Evolutionary conservation across 2,797 vertebrate genomes (phyloP).

Genomic region (Pipistrellus kuhlii): DNA sequence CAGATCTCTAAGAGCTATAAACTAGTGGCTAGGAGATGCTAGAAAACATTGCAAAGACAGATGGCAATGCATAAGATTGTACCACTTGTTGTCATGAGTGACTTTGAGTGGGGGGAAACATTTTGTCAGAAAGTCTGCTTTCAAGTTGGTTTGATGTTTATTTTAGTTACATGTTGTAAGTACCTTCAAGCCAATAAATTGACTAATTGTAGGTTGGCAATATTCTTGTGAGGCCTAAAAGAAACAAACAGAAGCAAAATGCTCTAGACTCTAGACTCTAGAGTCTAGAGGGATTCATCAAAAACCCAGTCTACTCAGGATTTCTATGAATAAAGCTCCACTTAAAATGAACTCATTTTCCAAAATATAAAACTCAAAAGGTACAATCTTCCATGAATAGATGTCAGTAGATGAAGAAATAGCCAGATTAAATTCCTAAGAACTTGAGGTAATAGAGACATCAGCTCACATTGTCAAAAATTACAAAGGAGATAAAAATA

Average conservation of each 20-base stretch:
- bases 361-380: background rate
- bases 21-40: background rate
- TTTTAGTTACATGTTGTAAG: background rate
- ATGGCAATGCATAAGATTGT: background rate
- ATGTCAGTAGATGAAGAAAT: background rate
- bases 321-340: background rate
- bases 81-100: background rate
- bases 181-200: conserved; percentile 19
- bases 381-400: background rate
- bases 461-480: background rate
- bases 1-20: background rate
- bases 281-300: background rate
- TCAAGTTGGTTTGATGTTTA: conserved; percentile 16
- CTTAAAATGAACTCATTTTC: conserved; percentile 48
- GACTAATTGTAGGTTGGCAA: background rate
- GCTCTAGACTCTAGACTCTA: background rate
- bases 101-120: background rate
- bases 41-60: background rate
- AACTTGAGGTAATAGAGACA: background rate
- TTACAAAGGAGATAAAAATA: background rate
- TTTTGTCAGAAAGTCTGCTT: background rate
- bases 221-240: background rate
- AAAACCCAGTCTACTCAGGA: background rate
- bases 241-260: conserved; percentile 46
- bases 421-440: background rate